Evolutionary conservation across 2,113 vertebrate genomes (phyloP).

Genomic region (Candoia aspera): DNA sequence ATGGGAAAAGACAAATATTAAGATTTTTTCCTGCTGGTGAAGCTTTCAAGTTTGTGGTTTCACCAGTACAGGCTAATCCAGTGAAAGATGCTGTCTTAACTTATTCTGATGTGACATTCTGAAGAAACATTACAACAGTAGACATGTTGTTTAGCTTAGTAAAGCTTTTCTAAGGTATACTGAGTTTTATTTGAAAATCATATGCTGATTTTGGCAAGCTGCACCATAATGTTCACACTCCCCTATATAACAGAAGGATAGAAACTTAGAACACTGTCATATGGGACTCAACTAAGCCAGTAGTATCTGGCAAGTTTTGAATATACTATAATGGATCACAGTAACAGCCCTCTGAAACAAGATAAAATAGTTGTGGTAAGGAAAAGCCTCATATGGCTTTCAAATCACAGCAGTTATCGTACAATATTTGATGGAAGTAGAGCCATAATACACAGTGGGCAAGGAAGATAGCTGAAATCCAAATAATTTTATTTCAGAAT

Average conservation of each 20-base stretch:
- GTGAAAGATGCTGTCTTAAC: constrained; percentile 4
- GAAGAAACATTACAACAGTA: not conserved
- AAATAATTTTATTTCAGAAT: not conserved
- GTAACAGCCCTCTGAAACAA: not conserved
- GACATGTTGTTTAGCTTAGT: not conserved
- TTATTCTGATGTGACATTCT: not conserved
- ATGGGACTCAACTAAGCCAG: not conserved
- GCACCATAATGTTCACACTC: not conserved
- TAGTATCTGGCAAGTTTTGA: constrained; percentile 12
- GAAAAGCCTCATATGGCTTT: not conserved
- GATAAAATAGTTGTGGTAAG: constrained; percentile 23
- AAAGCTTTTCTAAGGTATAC: not conserved
- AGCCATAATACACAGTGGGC: not conserved
- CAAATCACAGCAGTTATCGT: constrained; percentile 2
- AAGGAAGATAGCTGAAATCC: not conserved
- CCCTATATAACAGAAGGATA: not conserved
- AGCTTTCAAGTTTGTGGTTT: constrained; percentile 7
- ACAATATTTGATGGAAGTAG: constrained; percentile 1
- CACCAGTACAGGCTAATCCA: not conserved
- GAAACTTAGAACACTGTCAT: not conserved
- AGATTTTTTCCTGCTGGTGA: not conserved
- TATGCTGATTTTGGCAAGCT: constrained; percentile 22
- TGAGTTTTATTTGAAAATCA: constrained; percentile 22
- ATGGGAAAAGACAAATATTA: not conserved
- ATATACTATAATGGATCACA: constrained; percentile 7